Base-by-base conservation (phyloP, 2,888 invertebrate genomes). In the Chouioia cunea region DNA sequence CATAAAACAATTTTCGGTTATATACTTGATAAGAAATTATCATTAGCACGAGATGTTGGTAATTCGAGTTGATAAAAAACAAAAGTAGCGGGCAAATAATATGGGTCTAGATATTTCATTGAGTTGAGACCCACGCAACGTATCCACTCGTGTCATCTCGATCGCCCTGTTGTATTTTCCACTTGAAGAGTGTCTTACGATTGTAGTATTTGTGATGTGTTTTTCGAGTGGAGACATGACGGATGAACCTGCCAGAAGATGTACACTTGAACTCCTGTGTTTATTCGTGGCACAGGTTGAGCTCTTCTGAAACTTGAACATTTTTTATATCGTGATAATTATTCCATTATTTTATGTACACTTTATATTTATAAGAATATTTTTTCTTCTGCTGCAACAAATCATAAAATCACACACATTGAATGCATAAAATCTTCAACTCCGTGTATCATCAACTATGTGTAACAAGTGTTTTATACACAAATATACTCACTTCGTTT, bases 11-110 rank as follows among this genome's bases (percentile, higher is more conserved):
- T 62, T 62, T 52, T 50, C 44, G 36, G 47, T 56, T 15, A 16
- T 15, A 22, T 36, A 23, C 27, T 27, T 36, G 63, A 63, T 64
- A 69, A 63, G 58, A 46, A 58, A 69, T 57, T 48, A 64, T 53
- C n/a, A 65, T 59, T 65, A 43, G 54, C 70, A 70, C 64, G 70
- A 64, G 18, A 59, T 10, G 59, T 23, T n/a, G 23, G 47, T 70
- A 59, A 70, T 65, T 70, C 48, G 54, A 70, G 54, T 27, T 36
- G 59, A 70, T 54, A 58, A 65, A 70, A 69, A 59, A 54, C 36
- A 59, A 46, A 4, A 10, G 36, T 12, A 36, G 1, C 8, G 53
- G 59, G 22, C 43, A 46, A 54, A 54, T 54, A 60, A 60, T 67
- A 53, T 36, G 53, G 60, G 67, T 60, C 60, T 59, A 67, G 67